A percentile compares a stretch with the other conserved stretches of the same genome.
phyloP scores from a whole-genome alignment of 2,888 invertebrate genomes.

The Galeruca laticollis region DNA sequence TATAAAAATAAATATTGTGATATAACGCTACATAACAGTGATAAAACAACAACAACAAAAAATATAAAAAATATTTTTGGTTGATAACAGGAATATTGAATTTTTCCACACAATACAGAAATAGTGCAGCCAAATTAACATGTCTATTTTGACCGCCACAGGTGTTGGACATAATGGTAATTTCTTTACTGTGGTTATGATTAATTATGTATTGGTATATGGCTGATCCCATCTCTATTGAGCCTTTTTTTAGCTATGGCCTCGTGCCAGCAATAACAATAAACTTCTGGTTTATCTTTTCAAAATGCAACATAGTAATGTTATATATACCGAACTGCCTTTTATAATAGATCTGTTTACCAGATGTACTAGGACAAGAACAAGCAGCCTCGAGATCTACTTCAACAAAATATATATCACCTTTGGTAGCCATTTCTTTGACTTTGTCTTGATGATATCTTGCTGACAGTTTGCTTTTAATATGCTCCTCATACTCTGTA shows the following conservation, averaged over 20 bases:
- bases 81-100: not conserved
- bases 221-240: not conserved
- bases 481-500: not conserved
- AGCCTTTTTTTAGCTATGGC: not conserved
- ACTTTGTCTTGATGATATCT: not conserved
- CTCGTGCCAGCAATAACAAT: not conserved
- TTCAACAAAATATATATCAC: not conserved
- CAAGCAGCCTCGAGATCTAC: not conserved
- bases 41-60: too few species aligned
- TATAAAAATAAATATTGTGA: too few species aligned
- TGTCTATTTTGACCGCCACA: not conserved
- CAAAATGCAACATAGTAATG: constrained; percentile 1
- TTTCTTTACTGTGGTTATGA: not conserved
- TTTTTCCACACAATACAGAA: not conserved
- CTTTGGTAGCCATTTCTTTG: not conserved
- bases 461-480: not conserved
- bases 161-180: not conserved
- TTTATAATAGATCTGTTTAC: constrained; percentile 1
- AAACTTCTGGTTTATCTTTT: not conserved
- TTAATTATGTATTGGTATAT: not conserved
- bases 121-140: constrained; percentile 1
- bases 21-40: too few species aligned
- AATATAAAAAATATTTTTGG: constrained; percentile 7
- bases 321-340: not conserved
- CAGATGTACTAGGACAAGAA: not conserved